phyloP scores from a whole-genome alignment of 2,113 vertebrate genomes.

The Furnarius figulus region DNA sequence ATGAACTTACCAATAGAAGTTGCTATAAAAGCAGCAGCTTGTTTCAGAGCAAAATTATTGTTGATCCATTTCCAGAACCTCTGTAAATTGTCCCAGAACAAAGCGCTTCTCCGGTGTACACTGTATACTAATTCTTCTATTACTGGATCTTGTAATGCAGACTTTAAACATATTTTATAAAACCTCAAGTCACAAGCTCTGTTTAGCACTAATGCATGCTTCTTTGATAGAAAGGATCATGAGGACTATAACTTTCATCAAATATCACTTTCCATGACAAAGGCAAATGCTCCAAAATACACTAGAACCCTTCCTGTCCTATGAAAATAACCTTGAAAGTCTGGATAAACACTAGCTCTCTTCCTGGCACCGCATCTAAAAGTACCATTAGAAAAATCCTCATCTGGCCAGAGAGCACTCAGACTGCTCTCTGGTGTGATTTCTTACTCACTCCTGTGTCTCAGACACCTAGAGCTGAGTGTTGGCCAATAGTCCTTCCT shows the following conservation, averaged over 20 bases:
- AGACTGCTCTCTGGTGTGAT: background rate
- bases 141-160: slow-evolving; percentile 1
- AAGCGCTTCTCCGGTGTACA: slow-evolving; percentile 14
- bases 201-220: background rate
- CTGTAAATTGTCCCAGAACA: background rate
- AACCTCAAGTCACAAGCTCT: background rate
- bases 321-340: background rate
- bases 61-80: background rate
- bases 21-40: background rate
- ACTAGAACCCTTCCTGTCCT: background rate
- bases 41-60: slow-evolving; percentile 16
- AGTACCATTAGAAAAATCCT: background rate
- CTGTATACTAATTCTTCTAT: slow-evolving; percentile 16
- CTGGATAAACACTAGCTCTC: background rate
- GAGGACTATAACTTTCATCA: background rate
- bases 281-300: background rate
- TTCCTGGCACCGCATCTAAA: background rate
- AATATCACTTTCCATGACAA: background rate
- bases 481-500: background rate
- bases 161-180: background rate
- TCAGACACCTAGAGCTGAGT: background rate
- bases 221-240: background rate
- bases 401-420: background rate
- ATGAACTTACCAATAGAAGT: slow-evolving; percentile 20
- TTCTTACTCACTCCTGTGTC: background rate